These are phyloP conservation scores for Psilanteris sp. DNA, from an alignment of 1,140 invertebrate species.

Conservation along the genomic window DNA sequence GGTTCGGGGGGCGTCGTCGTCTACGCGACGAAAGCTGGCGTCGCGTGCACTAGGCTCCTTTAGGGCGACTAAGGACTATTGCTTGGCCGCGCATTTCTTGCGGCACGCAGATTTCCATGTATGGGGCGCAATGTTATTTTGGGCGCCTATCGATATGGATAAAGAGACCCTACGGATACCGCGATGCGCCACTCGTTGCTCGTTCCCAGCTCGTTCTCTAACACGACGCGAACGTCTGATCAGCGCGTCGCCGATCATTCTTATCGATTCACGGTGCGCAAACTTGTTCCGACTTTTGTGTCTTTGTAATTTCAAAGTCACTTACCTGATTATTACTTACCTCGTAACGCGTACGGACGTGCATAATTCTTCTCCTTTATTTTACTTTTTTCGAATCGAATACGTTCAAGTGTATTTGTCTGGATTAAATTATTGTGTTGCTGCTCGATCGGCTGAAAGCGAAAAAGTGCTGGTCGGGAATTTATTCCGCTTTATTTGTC, in stretches of 20 bases:
- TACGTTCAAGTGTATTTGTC: no score
- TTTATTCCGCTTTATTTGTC: no score
- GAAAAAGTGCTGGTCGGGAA: no score
- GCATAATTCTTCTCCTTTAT: no score
- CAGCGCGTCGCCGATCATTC: slow-evolving; percentile 66
- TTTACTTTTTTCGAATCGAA: no score
- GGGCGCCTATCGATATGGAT: slow-evolving; percentile 74
- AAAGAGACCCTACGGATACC: slow-evolving; percentile 73
- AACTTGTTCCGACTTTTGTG: no score
- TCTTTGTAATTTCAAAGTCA: no score
- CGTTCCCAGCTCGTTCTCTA: slow-evolving; percentile 67
- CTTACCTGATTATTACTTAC: no score
- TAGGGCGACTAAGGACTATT: slow-evolving; percentile 73
- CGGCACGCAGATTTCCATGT: slow-evolving; percentile 72
- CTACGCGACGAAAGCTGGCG: slow-evolving; percentile 47
- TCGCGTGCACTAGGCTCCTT: slow-evolving; percentile 61
- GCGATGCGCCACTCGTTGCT: slow-evolving; percentile 72
- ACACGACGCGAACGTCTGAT: slow-evolving; percentile 66
- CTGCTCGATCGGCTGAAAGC: no score
- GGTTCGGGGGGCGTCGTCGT: slow-evolving; percentile 74
- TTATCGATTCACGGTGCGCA: slow-evolving; percentile 65
- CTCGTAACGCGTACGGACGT: no score
- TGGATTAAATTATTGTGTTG: no score
- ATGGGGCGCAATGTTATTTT: slow-evolving; percentile 77
- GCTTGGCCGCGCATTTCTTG: slow-evolving; percentile 39